phyloP scores from a whole-genome alignment of 2,888 invertebrate genomes.

The Ophion costatus region DNA sequence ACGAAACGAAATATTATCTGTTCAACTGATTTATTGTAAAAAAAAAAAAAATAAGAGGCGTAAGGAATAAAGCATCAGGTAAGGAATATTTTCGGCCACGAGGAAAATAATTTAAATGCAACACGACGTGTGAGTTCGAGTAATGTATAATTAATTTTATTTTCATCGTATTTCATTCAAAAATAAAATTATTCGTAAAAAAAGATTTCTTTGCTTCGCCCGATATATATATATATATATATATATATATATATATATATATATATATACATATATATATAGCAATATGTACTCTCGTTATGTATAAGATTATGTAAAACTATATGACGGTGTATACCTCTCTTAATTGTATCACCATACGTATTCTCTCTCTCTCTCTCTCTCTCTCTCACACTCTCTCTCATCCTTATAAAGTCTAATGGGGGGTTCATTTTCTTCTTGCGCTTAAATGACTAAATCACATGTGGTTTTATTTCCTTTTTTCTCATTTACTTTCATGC shows the following conservation, averaged over 20 bases:
- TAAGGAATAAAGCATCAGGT: too few species aligned
- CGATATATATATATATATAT: conserved; percentile 74
- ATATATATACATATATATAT: conserved; percentile 64
- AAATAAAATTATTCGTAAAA: conserved; percentile 84
- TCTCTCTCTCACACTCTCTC: too few species aligned
- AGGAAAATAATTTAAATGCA: background rate
- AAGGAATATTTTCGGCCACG: background rate
- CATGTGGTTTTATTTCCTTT: conserved; percentile 74
- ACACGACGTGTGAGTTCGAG: conserved; percentile 65
- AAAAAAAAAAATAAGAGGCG: background rate
- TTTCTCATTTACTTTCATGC: conserved; percentile 80
- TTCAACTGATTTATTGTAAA: background rate
- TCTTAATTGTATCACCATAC: conserved; percentile 63
- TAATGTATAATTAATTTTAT: conserved; percentile 79
- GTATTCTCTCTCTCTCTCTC: conserved; percentile 52
- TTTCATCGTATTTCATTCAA: conserved; percentile 82
- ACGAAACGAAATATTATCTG: too few species aligned
- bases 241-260: conserved; percentile 67
- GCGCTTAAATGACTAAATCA: conserved; percentile 82
- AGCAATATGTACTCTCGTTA: conserved; percentile 69
- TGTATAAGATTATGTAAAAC: conserved; percentile 73
- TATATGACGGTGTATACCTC: conserved; percentile 70
- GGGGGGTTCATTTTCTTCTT: conserved; percentile 67
- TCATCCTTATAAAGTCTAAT: conserved; percentile 37
- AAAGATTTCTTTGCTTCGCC: conserved; percentile 81